Evolutionary conservation across 1,140 invertebrate genomes (phyloP), one percentile per base, ranked within the genome.

Genomic region (Magallana angulata): DNA sequence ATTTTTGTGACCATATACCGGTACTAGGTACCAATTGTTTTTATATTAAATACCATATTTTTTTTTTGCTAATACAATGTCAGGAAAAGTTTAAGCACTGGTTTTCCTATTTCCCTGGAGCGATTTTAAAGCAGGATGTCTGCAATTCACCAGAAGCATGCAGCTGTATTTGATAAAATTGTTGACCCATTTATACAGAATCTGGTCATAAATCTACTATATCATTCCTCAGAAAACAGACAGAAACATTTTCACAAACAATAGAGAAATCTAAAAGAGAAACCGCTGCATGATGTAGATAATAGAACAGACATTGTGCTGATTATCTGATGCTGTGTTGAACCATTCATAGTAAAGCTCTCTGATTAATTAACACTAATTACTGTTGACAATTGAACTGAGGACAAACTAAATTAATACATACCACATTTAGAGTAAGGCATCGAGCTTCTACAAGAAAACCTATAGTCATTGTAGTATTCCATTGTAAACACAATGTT

Each of bases 371-470:
- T 76, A 30, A 76, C 7, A 76, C 11, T 9, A 71, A 76, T 30
- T 76, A 12, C 36, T 12, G 24, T 18, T 76, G 68, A 76, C 68
- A 64, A n/a, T 64, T 16, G 14, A 76, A 24, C 68, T 48, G 36
- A 11, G 1, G 24, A 76, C 68, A 76, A 76, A 76, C 68, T 30
- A 76, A 76, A 76, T 30, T 30, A 30, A 76, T 76, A 76, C 68
- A 76, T 76, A 76, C 68, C 68, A 30, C 68, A 76, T 76, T 76
- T 76, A 76, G 68, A 76, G 24, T 76, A 76, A 12, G 68, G 68
- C 18, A 76, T 24, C 7, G 68, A 76, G 68, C 11, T 36, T 24
- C 24, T 76, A 76, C 68, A 76, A 76, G 68, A 36, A 76, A 76
- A 76, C 24, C 68, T 76, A 76, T 76, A 76, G 24, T 76, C 68